Conservation (phyloP, 2,797 vertebrate genomes). For the Sphaeramia orbicularis region DNA sequence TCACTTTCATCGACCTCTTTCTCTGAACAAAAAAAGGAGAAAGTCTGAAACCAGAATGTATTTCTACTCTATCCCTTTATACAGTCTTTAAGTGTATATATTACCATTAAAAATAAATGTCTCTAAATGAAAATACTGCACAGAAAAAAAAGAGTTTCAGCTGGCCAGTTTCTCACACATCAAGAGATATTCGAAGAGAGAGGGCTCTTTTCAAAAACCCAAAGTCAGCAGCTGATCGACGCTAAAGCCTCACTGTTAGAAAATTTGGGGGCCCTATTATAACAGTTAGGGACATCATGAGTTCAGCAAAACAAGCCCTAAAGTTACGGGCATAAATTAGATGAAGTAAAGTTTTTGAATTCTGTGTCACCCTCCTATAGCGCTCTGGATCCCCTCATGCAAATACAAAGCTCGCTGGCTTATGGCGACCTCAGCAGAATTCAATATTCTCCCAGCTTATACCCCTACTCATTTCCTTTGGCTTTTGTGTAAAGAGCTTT, state of each 20-base stretch:
- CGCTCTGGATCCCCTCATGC: constrained; percentile 40
- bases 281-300: constrained; percentile 53
- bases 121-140: constrained; percentile 37
- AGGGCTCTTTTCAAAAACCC: constrained; percentile 12
- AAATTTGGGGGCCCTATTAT: constrained; percentile 45
- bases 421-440: constrained; percentile 76
- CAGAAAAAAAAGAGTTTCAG: constrained; percentile 11
- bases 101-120: constrained; percentile 62
- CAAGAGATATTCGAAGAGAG: constrained; percentile 43
- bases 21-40: constrained; percentile 1
- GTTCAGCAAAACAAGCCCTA: constrained; percentile 66
- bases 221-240: constrained; percentile 56
- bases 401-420: constrained; percentile 69
- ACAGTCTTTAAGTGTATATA: constrained; percentile 41
- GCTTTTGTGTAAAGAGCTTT: constrained; percentile 75
- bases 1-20: constrained; percentile 26
- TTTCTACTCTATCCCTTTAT: constrained; percentile 20
- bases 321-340: constrained; percentile 73
- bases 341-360: constrained; percentile 62
- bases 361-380: constrained; percentile 53
- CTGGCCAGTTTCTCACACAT: neutral
- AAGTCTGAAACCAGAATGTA: constrained; percentile 8
- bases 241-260: constrained; percentile 33
- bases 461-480: constrained; percentile 58
- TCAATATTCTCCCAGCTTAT: constrained; percentile 66